These are phyloP conservation scores for Boloria selene DNA, from an alignment of 2,888 invertebrate genomes.

Conservation along the genomic window DNA sequence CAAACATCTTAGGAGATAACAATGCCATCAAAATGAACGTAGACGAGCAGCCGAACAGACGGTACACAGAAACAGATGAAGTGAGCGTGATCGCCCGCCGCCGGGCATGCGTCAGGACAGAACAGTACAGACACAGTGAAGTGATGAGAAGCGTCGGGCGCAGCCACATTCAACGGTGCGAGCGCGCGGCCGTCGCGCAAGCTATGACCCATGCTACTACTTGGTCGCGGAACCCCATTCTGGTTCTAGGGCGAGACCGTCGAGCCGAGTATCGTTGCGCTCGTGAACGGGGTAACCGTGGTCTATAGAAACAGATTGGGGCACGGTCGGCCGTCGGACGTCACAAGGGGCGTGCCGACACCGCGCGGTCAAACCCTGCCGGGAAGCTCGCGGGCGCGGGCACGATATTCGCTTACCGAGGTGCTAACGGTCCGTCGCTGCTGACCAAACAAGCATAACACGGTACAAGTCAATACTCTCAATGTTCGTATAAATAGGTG, in stretches of 20 bases:
- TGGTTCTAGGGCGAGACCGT: constrained; percentile 43
- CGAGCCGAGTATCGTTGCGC: constrained; percentile 36
- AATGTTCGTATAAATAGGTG: constrained; percentile 65
- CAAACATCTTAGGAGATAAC: constrained; percentile 72
- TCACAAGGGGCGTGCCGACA: constrained; percentile 77
- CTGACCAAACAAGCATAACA: constrained; percentile 82
- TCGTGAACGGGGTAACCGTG: constrained; percentile 38
- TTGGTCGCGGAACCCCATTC: constrained; percentile 55
- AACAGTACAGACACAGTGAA: constrained; percentile 81
- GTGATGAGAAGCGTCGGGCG: constrained; percentile 82
- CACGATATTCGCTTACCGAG: constrained; percentile 78
- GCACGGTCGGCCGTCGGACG: constrained; percentile 72
- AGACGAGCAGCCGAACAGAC: constrained; percentile 76
- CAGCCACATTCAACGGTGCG: constrained; percentile 82
- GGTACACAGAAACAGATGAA: constrained; percentile 80
- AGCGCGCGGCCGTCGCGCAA: constrained; percentile 80
- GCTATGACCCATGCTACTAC: constrained; percentile 82
- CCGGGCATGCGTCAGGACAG: constrained; percentile 82
- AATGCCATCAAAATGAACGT: constrained; percentile 77
- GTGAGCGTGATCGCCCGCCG: constrained; percentile 81
- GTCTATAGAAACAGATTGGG: constrained; percentile 42
- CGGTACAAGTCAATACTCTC: constrained; percentile 79
- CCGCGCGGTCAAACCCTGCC: constrained; percentile 64
- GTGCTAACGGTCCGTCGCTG: constrained; percentile 81
- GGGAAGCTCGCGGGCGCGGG: constrained; percentile 66